Base-by-base conservation (phyloP, 2,888 invertebrate species). In the Cenopis cana region DNA sequence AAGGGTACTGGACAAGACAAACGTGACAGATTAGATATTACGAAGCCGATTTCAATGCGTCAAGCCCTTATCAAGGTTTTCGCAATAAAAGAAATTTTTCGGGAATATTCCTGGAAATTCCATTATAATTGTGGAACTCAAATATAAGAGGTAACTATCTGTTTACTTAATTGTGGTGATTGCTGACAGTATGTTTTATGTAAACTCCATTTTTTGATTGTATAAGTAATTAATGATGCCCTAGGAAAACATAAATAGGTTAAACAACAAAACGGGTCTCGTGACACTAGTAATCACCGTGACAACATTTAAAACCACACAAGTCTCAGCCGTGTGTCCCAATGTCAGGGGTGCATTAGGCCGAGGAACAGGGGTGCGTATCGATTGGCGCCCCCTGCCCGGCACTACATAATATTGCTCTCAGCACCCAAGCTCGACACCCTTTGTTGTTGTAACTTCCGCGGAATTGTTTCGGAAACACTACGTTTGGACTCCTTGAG, bases 301-400 rank as follows among this genome's bases (percentile, higher is more conserved):
- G n/a, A 46, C 46, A n/a, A 10, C 9, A 52, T 62, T 36, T 62
- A 41, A 64, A 55, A 38, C 52, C 52, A 12, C 62, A 50, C 50
- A 62, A 36, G 20, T 64, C 50, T 68, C 69, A 29, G 75, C 77
- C 76, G 77, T 74, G 77, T 75, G 74, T 73, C 77, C 72, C 73
- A 68, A 77, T 76, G 77, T 75, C 76, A 77, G 88, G 90, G 90
- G 90, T 90, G 89, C 89, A 89, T 88, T 89, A 88, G 89, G 85
- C 86, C 85, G 84, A 60, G 79, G 75, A 76, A 80, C 79, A 87
- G 89, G 92, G 91, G 90, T 87, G 91, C 82, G 85, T 91, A 93
- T 93, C 91, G 92, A 93, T 92, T 91, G 86, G 83, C 79, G 72
- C 80, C 83, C 81, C 73, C 73, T 74, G 66, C 76, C 82, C 79